A percentile compares a stretch with the other conserved stretches of the same genome.
phyloP scores from a whole-genome alignment of 2,888 invertebrate species.

The Drosophila macrothrix region DNA sequence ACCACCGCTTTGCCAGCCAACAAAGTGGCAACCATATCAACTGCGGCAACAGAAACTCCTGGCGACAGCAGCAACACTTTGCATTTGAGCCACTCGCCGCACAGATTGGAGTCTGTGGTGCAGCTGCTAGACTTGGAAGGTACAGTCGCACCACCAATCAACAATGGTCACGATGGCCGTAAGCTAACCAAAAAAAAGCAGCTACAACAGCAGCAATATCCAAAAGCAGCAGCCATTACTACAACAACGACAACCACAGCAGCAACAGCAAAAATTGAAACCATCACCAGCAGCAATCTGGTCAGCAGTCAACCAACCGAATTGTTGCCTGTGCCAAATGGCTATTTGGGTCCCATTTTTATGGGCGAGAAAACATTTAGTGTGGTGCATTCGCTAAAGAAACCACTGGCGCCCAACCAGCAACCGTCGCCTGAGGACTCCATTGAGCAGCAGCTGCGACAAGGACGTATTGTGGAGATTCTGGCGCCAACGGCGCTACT shows the following conservation, averaged over 20 bases:
- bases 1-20: neutral
- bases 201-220: conserved; percentile 80
- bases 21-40: conserved; percentile 4
- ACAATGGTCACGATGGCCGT: conserved; percentile 83
- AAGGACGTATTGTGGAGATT: conserved; percentile 81
- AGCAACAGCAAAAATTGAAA: neutral
- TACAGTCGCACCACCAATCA: conserved; percentile 53
- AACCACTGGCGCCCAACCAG: conserved; percentile 46
- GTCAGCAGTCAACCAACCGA: conserved; percentile 12
- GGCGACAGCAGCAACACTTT: conserved; percentile 46
- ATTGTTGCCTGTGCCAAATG: conserved; percentile 75
- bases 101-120: conserved; percentile 47
- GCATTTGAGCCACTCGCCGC: neutral
- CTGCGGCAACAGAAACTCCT: conserved; percentile 3
- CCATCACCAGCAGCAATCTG: conserved; percentile 11
- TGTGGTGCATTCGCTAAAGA: conserved; percentile 66
- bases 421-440: conserved; percentile 38
- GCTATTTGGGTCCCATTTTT: conserved; percentile 83
- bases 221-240: conserved; percentile 35
- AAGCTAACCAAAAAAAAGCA: conserved; percentile 84
- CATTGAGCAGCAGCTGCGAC: conserved; percentile 72
- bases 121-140: conserved; percentile 76
- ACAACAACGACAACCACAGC: conserved; percentile 14
- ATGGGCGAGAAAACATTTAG: conserved; percentile 83
- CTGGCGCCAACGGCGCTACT: conserved; percentile 75